Evolutionary conservation across 2,113 vertebrate genomes (phyloP).

Genomic region (Phrynocephalus versicolor): DNA sequence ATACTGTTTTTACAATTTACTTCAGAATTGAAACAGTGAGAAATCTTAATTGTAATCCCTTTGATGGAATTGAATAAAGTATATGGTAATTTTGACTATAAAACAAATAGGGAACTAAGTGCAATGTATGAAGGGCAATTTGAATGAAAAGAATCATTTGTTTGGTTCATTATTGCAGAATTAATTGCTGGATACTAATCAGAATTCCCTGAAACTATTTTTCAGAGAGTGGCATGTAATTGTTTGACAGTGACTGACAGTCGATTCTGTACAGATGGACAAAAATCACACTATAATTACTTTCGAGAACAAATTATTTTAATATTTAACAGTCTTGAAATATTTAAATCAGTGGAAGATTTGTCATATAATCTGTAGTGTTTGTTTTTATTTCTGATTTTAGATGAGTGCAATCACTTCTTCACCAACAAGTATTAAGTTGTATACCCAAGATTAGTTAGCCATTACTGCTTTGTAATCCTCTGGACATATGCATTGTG

Average conservation of each 20-base stretch:
- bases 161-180: constrained; percentile 1
- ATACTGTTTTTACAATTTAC: not conserved
- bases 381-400: constrained; percentile 52
- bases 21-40: constrained; percentile 19
- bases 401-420: constrained; percentile 49
- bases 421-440: not conserved
- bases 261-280: not conserved
- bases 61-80: not conserved
- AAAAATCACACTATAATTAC: not conserved
- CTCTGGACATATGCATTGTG: not conserved
- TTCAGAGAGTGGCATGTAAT: not conserved
- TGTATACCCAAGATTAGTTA: not conserved
- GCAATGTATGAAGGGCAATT: not conserved
- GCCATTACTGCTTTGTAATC: not conserved
- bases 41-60: not conserved
- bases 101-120: constrained; percentile 13
- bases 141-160: not conserved
- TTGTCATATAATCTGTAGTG: not conserved
- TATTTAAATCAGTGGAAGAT: not conserved
- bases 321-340: not conserved
- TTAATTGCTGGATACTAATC: constrained; percentile 11
- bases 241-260: not conserved
- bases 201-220: not conserved
- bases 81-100: not conserved
- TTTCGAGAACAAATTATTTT: not conserved